phyloP scores from a whole-genome alignment of 1,140 invertebrate genomes.

The Delia radicum region DNA sequence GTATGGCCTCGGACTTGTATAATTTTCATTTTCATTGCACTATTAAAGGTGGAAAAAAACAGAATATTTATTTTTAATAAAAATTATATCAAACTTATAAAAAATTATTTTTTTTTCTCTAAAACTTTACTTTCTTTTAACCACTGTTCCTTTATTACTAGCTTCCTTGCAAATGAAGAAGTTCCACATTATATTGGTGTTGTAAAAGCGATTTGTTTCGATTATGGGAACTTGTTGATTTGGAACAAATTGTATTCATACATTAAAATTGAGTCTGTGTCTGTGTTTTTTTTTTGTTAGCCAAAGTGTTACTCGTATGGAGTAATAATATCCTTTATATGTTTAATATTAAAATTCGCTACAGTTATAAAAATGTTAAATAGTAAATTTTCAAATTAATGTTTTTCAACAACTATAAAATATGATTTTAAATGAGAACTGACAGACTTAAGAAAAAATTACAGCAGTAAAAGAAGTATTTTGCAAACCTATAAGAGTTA shows the following conservation, averaged over 20 bases:
- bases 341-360: constrained; percentile 17
- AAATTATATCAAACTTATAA: no score
- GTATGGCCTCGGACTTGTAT: no score
- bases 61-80: no score
- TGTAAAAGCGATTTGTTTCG: constrained; percentile 43
- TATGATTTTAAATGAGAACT: not conserved
- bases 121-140: not conserved
- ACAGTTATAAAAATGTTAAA: not conserved
- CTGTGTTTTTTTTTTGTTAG: no score
- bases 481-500: not conserved
- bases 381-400: constrained; percentile 20
- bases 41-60: no score
- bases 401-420: constrained; percentile 14
- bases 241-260: constrained; percentile 44
- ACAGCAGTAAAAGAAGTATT: not conserved
- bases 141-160: not conserved
- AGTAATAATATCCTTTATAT: no score
- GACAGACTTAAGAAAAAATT: not conserved
- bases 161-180: not conserved
- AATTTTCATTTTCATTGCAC: no score
- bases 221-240: constrained; percentile 51
- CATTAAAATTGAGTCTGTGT: no score
- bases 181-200: constrained; percentile 24
- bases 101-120: no score
- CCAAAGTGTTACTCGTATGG: no score